Base-by-base conservation (phyloP, 2,113 vertebrate species). In the Solenodon paradoxus region DNA sequence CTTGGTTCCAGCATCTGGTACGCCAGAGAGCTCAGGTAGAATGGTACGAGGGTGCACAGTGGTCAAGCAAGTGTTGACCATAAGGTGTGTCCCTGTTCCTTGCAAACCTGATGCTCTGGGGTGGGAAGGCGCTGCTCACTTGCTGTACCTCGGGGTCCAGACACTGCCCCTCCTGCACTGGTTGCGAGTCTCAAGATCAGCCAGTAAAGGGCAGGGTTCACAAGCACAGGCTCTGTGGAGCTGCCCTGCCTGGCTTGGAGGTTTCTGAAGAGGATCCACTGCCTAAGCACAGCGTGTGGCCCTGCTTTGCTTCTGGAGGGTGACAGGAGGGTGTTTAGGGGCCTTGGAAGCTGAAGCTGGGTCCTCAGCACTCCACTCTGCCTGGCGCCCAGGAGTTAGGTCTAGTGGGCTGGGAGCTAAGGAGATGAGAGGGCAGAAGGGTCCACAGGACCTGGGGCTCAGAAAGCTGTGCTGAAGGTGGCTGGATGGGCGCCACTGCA, bases 51-150 rank as follows among this genome's bases (percentile, higher is more conserved):
- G 51, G 40, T 13, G 4, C 15, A 15, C n/a, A 28, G n/a, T 28
- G 68, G 12, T 28, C 16, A 2, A 42, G 55, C 35, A 7, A 19
- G 28, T 19, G 51, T 26, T 61, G 49, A 16, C 32, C 49, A 5
- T 6, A 32, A 12, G 4, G 28, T 2, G 1, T 51, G 35, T 4
- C 26, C 38, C 26, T 19, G 30, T 2, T 11, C 11, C 12, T 1
- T 47, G 57, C 5, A 47, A 47, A 26, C 63, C 66, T 49, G 24
- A 7, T 4, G 1, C 38, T 86, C 20, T 7, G 5, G 9, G 49
- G 77, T 35, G 55, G 32, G 7, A 8, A 22, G 15, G n/a, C 4
- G 9, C 38, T 3, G 30, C 5, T 64, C 24, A 26, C 55, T 24
- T 59, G 55, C 55, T 24, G 55, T n/a, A n/a, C n/a, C n/a, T n/a